phyloP scores from a whole-genome alignment of 2,113 vertebrate genomes.

The Cepphus grylle region DNA sequence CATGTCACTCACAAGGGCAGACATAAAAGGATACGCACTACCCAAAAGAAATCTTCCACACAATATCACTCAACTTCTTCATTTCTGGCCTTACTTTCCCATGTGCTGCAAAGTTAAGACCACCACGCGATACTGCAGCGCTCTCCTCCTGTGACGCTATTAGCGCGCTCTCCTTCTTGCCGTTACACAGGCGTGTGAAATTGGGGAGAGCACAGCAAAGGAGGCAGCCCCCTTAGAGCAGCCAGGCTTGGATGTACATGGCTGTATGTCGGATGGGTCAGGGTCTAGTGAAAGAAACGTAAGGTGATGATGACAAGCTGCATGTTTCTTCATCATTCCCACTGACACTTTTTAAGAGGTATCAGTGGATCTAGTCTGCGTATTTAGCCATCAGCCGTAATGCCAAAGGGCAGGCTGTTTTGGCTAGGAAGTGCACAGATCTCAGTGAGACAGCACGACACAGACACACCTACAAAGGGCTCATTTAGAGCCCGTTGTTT shows the following conservation, averaged over 20 bases:
- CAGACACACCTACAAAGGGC: not conserved
- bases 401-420: not conserved
- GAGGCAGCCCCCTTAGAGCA: not conserved
- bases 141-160: not conserved
- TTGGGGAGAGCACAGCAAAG: not conserved
- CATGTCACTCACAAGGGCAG: not conserved
- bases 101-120: not conserved
- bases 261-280: not conserved
- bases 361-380: accelerated
- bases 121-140: not conserved
- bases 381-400: not conserved
- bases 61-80: accelerated
- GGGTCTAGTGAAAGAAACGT: not conserved
- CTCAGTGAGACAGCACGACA: not conserved
- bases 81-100: not conserved
- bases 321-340: not conserved
- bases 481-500: not conserved
- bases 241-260: not conserved
- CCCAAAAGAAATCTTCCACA: not conserved
- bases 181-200: not conserved
- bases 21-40: not conserved
- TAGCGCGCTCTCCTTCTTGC: not conserved
- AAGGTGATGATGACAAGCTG: not conserved
- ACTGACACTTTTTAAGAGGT: not conserved
- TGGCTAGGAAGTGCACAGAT: not conserved